A percentile compares a stretch with the other conserved stretches of the same genome.
Evolutionary conservation across 2,888 invertebrate species (phyloP).

Genomic region (Caradrina clavipalpis): DNA sequence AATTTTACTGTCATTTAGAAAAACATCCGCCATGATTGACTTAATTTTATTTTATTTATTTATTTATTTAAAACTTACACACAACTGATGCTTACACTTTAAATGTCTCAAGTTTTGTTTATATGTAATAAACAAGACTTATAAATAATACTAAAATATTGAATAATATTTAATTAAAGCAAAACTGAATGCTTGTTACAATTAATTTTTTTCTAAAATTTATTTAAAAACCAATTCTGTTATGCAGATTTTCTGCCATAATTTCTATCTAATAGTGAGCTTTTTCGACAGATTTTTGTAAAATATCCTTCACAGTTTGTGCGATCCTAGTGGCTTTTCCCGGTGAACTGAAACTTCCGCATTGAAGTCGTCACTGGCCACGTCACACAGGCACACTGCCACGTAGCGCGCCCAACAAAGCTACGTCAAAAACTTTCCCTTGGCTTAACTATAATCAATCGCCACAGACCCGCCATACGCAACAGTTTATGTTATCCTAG

Average conservation of each 20-base stretch:
- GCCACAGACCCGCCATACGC: neutral
- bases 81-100: too few species aligned
- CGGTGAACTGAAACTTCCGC: constrained; percentile 3
- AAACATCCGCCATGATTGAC: neutral
- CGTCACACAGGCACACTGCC: neutral
- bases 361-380: neutral
- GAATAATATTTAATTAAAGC: too few species aligned
- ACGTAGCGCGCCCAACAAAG: neutral
- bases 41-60: too few species aligned
- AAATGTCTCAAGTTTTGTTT: too few species aligned
- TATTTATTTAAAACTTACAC: too few species aligned
- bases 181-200: too few species aligned
- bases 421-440: constrained; percentile 9
- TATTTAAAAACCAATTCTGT: too few species aligned
- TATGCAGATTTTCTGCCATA: too few species aligned
- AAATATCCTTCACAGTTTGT: neutral
- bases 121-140: too few species aligned
- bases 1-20: neutral
- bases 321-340: constrained; percentile 6
- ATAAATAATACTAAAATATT: too few species aligned
- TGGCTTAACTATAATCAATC: neutral
- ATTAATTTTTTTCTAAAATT: too few species aligned
- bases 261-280: too few species aligned
- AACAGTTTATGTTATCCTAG: constrained; percentile 24
- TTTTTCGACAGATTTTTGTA: neutral